Evolutionary conservation across 2,113 vertebrate genomes (phyloP).

Genomic region (Anhinga anhinga): DNA sequence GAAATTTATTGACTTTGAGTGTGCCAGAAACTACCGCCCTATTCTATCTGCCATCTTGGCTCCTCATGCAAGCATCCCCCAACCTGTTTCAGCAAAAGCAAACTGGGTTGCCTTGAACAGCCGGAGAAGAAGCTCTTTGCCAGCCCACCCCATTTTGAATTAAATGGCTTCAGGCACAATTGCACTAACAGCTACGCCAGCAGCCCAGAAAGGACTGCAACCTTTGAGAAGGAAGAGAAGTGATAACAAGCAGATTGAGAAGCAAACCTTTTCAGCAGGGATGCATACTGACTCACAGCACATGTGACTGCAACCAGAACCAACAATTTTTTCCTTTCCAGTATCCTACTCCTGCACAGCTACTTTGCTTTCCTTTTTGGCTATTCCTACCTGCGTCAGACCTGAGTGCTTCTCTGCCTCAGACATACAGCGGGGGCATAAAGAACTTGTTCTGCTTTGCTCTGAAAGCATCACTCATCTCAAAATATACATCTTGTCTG

Average conservation of each 20-base stretch:
- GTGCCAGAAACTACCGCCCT: neutral
- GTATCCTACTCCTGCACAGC: neutral
- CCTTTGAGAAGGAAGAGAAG: neutral
- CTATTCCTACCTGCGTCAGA: neutral
- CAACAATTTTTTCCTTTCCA: neutral
- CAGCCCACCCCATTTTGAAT: neutral
- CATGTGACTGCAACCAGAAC: neutral
- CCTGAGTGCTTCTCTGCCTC: neutral
- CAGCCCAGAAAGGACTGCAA: neutral
- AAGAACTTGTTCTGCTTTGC: neutral
- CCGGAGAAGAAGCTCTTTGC: neutral
- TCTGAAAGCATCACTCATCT: neutral
- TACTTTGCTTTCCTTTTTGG: neutral
- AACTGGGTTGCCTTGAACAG: neutral
- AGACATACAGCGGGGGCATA: accelerated
- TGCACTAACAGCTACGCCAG: neutral
- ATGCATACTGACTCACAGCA: neutral
- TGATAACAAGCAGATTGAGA: neutral
- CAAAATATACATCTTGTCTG: neutral
- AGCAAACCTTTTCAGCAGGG: neutral
- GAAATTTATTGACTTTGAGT: neutral
- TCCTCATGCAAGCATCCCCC: neutral
- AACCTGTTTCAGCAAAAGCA: neutral
- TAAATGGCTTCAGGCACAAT: neutral
- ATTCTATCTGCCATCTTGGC: neutral